Base-by-base conservation (phyloP, 2,113 vertebrate genomes). In the Bostrychus sinensis region DNA sequence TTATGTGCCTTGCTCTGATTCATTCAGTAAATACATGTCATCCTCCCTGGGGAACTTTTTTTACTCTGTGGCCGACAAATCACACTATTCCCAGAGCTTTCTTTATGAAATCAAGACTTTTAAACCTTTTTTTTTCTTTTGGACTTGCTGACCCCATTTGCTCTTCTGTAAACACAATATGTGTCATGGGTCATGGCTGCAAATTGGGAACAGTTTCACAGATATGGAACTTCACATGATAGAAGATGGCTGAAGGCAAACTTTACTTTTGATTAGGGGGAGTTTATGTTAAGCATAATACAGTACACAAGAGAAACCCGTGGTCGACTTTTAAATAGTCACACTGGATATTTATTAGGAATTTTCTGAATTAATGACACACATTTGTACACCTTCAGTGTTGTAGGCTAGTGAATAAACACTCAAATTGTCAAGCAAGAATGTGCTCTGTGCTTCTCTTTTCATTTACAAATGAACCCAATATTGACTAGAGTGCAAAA, bases 1-100 rank as follows among this genome's bases (percentile, higher is more conserved):
- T 26, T 71, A 56, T 69, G 45, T 66, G 53, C 32, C 80, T 59
- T 17, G 6, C 23, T 14, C 16, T 88, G 82, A 87, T 53, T 78
- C 78, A 77, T 61, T 43, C 20, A 38, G 17, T 32, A 26, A 48
- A 48, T 25, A 25, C 20, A 14, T 36, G 19, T 66, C 42, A 65
- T 42, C 62, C 46, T 26, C 56, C 46, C 16, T 8, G 42, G 19
- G 48, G 32, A 71, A 43, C 42, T 57, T 61, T 13, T 37, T 38
- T 28, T 56, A 11, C 22, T 64, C 56, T 70, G 4, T 2, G n/a
- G 14, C 25, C 25, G 28, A 25, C 7, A 28, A n/a, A 8, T 30
- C 25, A 28, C 26, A 17, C 26, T 28, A 4, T 25, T 14, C 3
- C 14, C 37, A 39, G 11, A 12, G 12, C 4, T 14, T 38, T 38